These are phyloP conservation scores for Athetis lepigone DNA, from an alignment of 2,888 invertebrate species.

Conservation along the genomic window DNA sequence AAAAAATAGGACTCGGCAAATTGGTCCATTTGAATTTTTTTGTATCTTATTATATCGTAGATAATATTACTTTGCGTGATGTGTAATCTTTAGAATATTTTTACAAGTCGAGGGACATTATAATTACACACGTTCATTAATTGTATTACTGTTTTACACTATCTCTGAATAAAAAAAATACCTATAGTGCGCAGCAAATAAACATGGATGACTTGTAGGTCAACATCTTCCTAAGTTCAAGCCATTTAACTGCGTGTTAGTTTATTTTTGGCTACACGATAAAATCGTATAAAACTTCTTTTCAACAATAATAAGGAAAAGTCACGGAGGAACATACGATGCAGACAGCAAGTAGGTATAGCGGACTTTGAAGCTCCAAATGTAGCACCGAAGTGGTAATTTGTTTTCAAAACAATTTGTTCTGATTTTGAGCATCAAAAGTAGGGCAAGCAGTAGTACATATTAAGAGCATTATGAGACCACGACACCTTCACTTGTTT, in stretches of 20 bases:
- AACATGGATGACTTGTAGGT: conserved; percentile 41
- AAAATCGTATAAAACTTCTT: conserved; percentile 25
- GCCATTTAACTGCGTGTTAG: conserved; percentile 57
- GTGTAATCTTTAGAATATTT: conserved; percentile 33
- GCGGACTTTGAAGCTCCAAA: not conserved
- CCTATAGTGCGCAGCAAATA: conserved; percentile 45
- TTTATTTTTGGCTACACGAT: conserved; percentile 42
- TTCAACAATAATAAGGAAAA: conserved; percentile 31
- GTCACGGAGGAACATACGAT: not conserved
- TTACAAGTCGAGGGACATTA: conserved; percentile 21
- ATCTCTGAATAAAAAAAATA: conserved; percentile 54
- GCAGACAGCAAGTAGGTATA: not conserved
- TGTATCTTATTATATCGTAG: no score
- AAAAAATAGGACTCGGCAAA: conserved; percentile 15
- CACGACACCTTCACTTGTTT: conserved; percentile 38
- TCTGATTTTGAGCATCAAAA: conserved; percentile 30
- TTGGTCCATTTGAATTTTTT: conserved; percentile 4
- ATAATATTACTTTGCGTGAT: conserved; percentile 43
- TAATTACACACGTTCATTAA: conserved; percentile 35
- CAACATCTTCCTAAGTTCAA: conserved; percentile 61
- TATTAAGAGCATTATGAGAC: conserved; percentile 43
- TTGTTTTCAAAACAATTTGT: conserved; percentile 26
- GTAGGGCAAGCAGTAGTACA: conserved; percentile 45
- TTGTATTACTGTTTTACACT: conserved; percentile 29
- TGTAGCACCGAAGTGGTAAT: conserved; percentile 10